Evolutionary conservation across 2,113 vertebrate genomes (phyloP), one percentile per base, ranked within the genome.

Genomic region (Hassar affinis): DNA sequence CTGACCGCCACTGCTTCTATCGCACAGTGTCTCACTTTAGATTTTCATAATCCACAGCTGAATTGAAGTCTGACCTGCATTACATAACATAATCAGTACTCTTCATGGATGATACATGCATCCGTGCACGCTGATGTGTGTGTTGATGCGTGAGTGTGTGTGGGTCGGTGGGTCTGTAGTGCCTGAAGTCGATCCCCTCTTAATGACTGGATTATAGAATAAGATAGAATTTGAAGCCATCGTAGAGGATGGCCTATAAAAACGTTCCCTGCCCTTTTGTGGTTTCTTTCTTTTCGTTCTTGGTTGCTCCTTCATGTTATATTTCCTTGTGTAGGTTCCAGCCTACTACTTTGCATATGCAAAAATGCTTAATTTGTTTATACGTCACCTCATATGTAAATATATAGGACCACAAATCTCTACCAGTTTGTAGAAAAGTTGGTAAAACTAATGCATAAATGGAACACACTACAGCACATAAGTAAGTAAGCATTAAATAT

Each of bases 161-260:
- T 33, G 71, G 69, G 79, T 14, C 11, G 59, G 56, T 33, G 66
- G 75, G 64, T 61, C 35, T 56, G 38, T 68, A 78, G 42, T 52
- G 62, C 66, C 62, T 61, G 33, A 38, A 83, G 82, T 38, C 75
- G 71, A 80, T 83, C 61, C 77, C 69, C 42, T 33, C 54, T 6
- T 77, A 57, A 85, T 86, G 75, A 79, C 54, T 62, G 75, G 81
- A 84, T 86, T 79, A 82, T 35, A 59, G 71, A 72, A 52, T 47
- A 75, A 78, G 38, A 78, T 51, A n/a, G 51, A 81, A 85, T 68
- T 66, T 27, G 54, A 35, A 38, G 54, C 12, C 66, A 25, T 75
- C 15, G 17, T 33, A 52, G 25, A 75, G n/a, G 47, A 30, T 7
- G 3, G 9, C 47, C 27, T 75, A 12, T 52, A 33, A 75, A 75